Evolutionary conservation across 2,797 vertebrate genomes (phyloP).

Genomic region (Lacerta agilis): DNA sequence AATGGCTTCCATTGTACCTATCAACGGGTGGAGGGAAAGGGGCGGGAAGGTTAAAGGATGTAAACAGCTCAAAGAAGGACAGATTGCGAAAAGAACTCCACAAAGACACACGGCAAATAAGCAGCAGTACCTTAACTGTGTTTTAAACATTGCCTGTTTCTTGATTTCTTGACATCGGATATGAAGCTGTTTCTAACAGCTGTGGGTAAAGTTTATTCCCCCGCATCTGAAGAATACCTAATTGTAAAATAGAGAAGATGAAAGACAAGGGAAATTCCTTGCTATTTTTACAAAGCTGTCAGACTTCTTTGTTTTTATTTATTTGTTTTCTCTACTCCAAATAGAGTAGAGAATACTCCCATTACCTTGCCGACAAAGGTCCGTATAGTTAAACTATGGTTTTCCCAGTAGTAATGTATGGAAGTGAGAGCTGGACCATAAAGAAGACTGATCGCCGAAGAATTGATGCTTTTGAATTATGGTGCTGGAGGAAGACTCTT

Average conservation of each 20-base stretch:
- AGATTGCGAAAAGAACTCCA: neutral
- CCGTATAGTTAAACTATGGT: no score
- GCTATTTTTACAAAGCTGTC: slow-evolving; percentile 28
- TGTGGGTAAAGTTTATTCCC: slow-evolving; percentile 56
- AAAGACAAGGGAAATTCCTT: neutral
- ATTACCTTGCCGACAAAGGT: no score
- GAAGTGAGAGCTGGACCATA: no score
- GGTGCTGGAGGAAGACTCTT: no score
- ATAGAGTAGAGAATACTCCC: neutral
- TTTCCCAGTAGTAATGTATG: no score
- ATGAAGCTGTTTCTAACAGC: slow-evolving; percentile 47
- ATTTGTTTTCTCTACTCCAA: slow-evolving; percentile 19
- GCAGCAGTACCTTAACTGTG: slow-evolving; percentile 39
- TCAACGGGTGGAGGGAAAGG: slow-evolving; percentile 26
- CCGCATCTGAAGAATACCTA: slow-evolving; percentile 20
- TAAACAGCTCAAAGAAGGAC: slow-evolving; percentile 20
- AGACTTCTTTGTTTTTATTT: slow-evolving; percentile 54
- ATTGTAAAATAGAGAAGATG: neutral
- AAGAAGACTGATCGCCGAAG: no score
- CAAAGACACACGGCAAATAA: slow-evolving; percentile 17
- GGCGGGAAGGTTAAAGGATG: slow-evolving; percentile 48
- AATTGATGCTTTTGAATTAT: no score
- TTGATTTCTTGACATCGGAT: slow-evolving; percentile 57
- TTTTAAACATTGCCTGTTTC: slow-evolving; percentile 41
- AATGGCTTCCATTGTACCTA: slow-evolving; percentile 59